Evolutionary conservation across 2,797 vertebrate genomes (phyloP), one percentile per base, ranked within the genome.

Genomic region (Oryzias dopingdopingensis): DNA sequence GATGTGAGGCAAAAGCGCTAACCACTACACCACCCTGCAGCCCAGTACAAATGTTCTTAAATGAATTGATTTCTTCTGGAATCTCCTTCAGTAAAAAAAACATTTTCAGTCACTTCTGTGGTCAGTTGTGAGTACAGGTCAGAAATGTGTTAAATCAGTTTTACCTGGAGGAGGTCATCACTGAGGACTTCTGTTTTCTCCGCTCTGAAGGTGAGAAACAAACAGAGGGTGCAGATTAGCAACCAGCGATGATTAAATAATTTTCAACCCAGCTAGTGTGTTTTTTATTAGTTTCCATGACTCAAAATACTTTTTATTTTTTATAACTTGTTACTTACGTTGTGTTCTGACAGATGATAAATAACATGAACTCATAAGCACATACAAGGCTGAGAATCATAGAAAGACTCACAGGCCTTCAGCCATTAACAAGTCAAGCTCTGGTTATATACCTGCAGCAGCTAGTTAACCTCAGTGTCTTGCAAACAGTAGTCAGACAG

Each of bases 161-260:
- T 92, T 93, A 99, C 97, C 96, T 96, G 96, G 65, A 99, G 70
- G 63, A 99, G 94, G 91, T 99, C 97, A 90, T 99, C 97, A 58
- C 94, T 98, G 80, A 99, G 96, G 42, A 99, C 97, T 91, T 99
- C 97, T 0, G 97, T 99, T 87, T 96, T 99, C 92, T 99, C 97
- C 17, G 97, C 97, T 92, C 97, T 99, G 90, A 74, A 72, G 82
- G 69, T 72, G 69, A 90, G 72, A 89, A 79, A 82, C 73, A 65
- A 62, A 77, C 42, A 74, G 69, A 76, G 61, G 1, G 42, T 4
- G 44, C 1, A 49, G 63, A 69, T 89, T 76, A 89, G 82, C 13
- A 37, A 26, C 20, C 41, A 57, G 62, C 47, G 52, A 40, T 15
- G 26, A 40, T 20, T 63, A 71, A 73, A 76, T 16, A 24, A 41